A percentile compares a stretch with the other conserved stretches of the same genome.
Evolutionary conservation across 1,140 invertebrate genomes (phyloP).

Genomic region (Pollicipes pollicipes): DNA sequence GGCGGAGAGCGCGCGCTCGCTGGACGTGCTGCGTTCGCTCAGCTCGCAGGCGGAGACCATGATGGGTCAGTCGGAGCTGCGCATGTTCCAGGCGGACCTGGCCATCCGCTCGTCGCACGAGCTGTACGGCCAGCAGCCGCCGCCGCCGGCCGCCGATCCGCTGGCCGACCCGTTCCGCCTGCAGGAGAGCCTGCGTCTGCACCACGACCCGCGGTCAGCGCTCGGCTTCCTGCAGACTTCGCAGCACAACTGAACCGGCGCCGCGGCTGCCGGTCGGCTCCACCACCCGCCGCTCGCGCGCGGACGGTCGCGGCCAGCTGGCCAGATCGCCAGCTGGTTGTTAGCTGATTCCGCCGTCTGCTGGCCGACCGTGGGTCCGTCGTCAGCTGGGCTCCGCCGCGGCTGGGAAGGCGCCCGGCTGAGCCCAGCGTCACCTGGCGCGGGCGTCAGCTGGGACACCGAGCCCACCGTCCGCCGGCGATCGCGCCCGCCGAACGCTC

Average conservation of each 20-base stretch:
- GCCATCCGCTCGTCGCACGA: slow-evolving; percentile 22
- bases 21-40: slow-evolving; percentile 13
- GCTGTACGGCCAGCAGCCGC: slow-evolving; percentile 21
- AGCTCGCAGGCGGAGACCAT: slow-evolving; percentile 33
- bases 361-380: too few species aligned
- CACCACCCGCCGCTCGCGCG: too few species aligned
- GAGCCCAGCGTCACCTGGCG: too few species aligned
- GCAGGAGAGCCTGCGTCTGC: slow-evolving; percentile 11
- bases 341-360: too few species aligned
- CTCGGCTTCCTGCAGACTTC: not conserved
- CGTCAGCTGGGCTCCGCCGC: too few species aligned
- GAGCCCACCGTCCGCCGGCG: too few species aligned
- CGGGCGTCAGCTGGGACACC: too few species aligned
- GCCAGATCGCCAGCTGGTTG: too few species aligned
- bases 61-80: slow-evolving; percentile 26
- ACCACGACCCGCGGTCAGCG: not conserved
- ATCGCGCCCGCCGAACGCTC: too few species aligned
- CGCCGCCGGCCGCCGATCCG: slow-evolving; percentile 21
- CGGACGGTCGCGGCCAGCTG: too few species aligned
- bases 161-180: slow-evolving; percentile 19
- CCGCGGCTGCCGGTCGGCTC: too few species aligned
- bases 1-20: slow-evolving; percentile 15
- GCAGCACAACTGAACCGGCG: not conserved
- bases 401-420: too few species aligned
- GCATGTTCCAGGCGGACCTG: slow-evolving; percentile 23